phyloP scores from a whole-genome alignment of 2,888 invertebrate species.

The Drosophila rubida region DNA sequence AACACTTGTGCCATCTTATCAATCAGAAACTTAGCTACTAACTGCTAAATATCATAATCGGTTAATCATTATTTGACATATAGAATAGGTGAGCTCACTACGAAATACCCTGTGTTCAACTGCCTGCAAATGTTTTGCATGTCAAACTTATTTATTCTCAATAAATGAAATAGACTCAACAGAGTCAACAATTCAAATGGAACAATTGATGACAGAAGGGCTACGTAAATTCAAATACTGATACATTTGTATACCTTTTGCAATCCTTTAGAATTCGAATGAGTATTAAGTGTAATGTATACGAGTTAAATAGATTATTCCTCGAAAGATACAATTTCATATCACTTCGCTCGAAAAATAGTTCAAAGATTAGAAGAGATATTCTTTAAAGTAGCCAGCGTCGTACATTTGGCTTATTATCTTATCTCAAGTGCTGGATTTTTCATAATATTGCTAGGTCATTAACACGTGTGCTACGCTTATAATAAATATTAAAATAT shows the following conservation, averaged over 20 bases:
- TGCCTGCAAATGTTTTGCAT: neutral
- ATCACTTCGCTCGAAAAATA: neutral
- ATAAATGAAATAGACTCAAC: neutral
- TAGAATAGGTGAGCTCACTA: neutral
- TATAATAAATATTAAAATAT: neutral
- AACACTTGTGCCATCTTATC: conserved; percentile 41
- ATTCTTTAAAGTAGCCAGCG: neutral
- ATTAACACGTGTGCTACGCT: neutral
- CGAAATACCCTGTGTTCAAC: neutral
- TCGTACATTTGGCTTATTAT: neutral
- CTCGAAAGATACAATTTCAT: conserved; percentile 1
- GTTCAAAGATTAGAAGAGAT: neutral
- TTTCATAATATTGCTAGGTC: neutral
- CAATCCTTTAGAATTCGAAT: neutral
- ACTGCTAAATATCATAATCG: neutral
- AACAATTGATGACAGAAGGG: too few relatives aligned
- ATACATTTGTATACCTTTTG: too few relatives aligned
- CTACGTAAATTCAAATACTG: too few relatives aligned
- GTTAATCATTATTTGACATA: neutral
- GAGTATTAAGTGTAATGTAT: neutral
- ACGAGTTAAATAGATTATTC: neutral
- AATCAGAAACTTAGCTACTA: neutral
- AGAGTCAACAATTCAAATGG: too few relatives aligned
- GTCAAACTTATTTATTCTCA: neutral
- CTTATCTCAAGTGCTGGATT: neutral